These are phyloP conservation scores for Pollenia labialis DNA, from an alignment of 2,888 invertebrate genomes.

Conservation along the genomic window DNA sequence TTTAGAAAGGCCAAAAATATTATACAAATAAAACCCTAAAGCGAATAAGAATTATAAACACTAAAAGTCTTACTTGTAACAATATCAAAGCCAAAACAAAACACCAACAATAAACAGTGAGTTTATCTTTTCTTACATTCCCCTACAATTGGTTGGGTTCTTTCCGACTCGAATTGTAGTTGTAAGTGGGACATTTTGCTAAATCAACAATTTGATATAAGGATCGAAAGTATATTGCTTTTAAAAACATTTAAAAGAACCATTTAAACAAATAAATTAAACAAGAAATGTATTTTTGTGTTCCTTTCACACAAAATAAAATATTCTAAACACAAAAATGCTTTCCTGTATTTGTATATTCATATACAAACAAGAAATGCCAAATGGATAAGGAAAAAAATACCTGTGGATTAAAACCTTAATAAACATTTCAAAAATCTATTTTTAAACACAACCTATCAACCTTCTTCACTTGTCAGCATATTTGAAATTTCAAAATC, in stretches of 20 bases:
- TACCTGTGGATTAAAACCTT: conserved; percentile 23
- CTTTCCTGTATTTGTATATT: conserved; percentile 9
- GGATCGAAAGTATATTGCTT: too few species aligned
- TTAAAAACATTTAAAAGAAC: neutral
- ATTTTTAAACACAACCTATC: conserved; percentile 59
- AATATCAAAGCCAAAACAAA: too few species aligned
- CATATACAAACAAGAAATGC: neutral
- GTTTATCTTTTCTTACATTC: too few species aligned
- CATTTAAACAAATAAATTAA: neutral
- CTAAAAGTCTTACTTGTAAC: too few species aligned
- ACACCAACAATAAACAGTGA: too few species aligned
- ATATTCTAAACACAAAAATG: conserved; percentile 30
- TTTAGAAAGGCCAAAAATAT: too few species aligned
- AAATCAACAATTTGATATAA: too few species aligned
- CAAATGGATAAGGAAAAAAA: neutral
- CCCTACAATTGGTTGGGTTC: too few species aligned
- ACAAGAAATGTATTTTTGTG: neutral
- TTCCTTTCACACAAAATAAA: conserved; percentile 11
- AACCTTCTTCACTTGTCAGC: conserved; percentile 70
- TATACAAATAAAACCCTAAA: too few species aligned
- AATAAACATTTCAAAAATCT: conserved; percentile 51
- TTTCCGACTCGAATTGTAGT: too few species aligned
- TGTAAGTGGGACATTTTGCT: too few species aligned
- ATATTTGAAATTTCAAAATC: conserved; percentile 61
- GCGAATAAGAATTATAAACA: too few species aligned